A percentile compares a stretch with the other conserved stretches of the same genome.
Conservation (phyloP, 2,797 vertebrate species). For the Epinephelus malabaricus region DNA sequence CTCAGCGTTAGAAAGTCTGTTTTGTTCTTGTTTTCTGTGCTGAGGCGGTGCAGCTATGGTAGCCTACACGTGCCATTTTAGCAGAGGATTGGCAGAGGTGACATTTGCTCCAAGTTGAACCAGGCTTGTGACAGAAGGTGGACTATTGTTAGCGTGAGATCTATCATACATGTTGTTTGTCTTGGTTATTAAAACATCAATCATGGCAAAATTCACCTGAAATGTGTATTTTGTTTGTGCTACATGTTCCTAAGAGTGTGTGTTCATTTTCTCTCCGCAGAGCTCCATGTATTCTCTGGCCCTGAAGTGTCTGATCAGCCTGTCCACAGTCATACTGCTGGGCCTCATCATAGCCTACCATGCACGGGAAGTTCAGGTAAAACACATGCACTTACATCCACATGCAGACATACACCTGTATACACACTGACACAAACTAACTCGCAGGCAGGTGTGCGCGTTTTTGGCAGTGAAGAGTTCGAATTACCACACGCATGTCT, state of each 20-base stretch:
- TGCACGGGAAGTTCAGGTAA: constrained; percentile 97
- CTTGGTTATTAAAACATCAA: constrained; percentile 1
- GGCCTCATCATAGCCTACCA: constrained; percentile 99
- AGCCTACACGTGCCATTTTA: constrained; percentile 22
- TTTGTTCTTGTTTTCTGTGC: constrained; percentile 47
- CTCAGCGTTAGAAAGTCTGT: constrained; percentile 44
- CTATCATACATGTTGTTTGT: background rate
- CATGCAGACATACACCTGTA: background rate
- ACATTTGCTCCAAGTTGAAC: constrained; percentile 16
- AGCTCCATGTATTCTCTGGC: constrained; percentile 97
- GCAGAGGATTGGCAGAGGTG: constrained; percentile 15
- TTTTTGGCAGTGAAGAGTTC: background rate
- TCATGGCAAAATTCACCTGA: background rate
- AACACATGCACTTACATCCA: constrained; percentile 16
- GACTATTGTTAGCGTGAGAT: background rate
- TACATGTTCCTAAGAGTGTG: constrained; percentile 16
- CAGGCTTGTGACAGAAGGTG: constrained; percentile 13
- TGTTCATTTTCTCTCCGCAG: constrained; percentile 81
- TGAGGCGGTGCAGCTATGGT: background rate
- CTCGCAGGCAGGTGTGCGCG: background rate
- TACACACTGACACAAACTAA: background rate
- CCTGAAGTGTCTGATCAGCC: constrained; percentile 98
- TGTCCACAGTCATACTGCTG: constrained; percentile 96
- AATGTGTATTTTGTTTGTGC: constrained; percentile 20
- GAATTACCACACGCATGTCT: constrained; percentile 3